Evolutionary conservation across 1,140 invertebrate genomes (phyloP).

Genomic region (Ips nitidus): DNA sequence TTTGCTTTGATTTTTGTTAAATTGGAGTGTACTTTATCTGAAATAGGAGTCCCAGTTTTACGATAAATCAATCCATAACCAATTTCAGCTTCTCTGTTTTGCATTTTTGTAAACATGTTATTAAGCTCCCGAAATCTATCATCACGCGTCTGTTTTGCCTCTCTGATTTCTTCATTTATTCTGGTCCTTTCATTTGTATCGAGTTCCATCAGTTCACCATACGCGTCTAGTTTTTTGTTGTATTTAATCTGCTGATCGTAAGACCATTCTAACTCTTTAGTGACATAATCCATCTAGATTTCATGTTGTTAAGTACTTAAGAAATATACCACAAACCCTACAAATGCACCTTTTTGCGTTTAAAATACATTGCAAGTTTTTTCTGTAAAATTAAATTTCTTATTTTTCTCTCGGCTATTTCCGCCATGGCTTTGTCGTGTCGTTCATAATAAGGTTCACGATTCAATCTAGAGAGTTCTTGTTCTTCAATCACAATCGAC

Average conservation of each 20-base stretch:
- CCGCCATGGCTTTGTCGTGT: slow-evolving; percentile 36
- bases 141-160: slow-evolving; percentile 32
- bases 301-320: background rate
- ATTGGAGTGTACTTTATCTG: slow-evolving; percentile 23
- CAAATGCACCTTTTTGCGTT: slow-evolving; percentile 39
- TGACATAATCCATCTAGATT: slow-evolving; percentile 42
- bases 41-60: slow-evolving; percentile 30
- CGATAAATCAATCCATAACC: slow-evolving; percentile 30
- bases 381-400: slow-evolving; percentile 46
- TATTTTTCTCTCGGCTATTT: slow-evolving; percentile 38
- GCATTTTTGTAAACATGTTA: slow-evolving; percentile 26
- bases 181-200: slow-evolving; percentile 24
- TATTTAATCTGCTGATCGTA: slow-evolving; percentile 41
- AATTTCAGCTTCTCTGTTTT: slow-evolving; percentile 21
- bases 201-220: slow-evolving; percentile 34
- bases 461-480: slow-evolving; percentile 25
- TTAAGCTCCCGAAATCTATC: slow-evolving; percentile 2
- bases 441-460: slow-evolving; percentile 40
- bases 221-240: slow-evolving; percentile 39
- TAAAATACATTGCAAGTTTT: slow-evolving; percentile 47
- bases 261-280: slow-evolving; percentile 40
- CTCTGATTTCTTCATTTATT: slow-evolving; percentile 35
- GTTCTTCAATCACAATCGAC: slow-evolving; percentile 19
- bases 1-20: background rate
- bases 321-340: background rate